Evolutionary conservation across 2,888 invertebrate genomes (phyloP), one percentile per base, ranked within the genome.

Genomic region (Phalangium opilio): DNA sequence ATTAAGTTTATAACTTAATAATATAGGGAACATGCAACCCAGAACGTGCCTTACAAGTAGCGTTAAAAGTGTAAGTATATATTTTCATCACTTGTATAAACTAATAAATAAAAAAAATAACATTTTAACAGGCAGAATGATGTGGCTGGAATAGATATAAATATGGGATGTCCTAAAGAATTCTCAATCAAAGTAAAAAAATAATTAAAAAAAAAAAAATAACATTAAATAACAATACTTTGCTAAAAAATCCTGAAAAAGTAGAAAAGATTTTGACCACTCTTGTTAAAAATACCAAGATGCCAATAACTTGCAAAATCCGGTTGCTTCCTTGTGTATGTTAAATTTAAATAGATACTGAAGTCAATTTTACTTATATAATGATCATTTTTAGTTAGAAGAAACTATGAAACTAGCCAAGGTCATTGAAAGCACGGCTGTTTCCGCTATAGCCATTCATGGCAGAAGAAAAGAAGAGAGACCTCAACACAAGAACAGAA

Each of bases 91-190:
- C 11, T 34, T 21, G 43, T 39, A 11, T 17, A 33, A 45, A 41
- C 43, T 43, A 45, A 15, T n/a, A n/a, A n/a, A n/a, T n/a, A n/a
- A n/a, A n/a, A n/a, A n/a, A n/a, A n/a, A n/a, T n/a, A n/a, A 20
- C 34, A 48, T 35, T 44, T 42, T 54, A 75, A 64, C 70, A 86
- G 89, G 43, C 83, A 93, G 69, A 73, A 80, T 55, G 93, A 96
- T 73, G 81, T 98, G 4, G 81, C 93, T 36, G 98, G 79, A 1
- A 79, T 98, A 57, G 98, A 98, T 64, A 79, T 99, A 17, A 99
- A 99, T 64, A 99, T 98, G 98, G 98, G 98, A 3, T 99, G 98
- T 61, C 98, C 98, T 0, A 98, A 98, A 69, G 85, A 89, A 61
- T 98, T 98, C 69, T 96, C 95, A 1, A 73, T 98, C 5, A 87